Conservation (phyloP, 2,888 invertebrate species). For the Oscheius sp. region DNA sequence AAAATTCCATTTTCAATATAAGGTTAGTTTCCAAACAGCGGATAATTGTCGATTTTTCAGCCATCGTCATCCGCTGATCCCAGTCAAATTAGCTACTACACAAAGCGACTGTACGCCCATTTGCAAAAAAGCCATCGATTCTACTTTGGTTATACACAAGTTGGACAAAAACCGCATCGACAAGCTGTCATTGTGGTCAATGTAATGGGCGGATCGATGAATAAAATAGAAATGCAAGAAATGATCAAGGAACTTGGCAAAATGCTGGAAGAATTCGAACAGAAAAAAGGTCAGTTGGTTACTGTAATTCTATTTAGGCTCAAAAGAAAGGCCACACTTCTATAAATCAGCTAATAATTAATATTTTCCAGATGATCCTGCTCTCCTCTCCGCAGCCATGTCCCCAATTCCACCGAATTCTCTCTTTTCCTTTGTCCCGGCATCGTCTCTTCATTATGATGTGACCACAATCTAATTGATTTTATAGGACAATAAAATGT, state of each 20-base stretch:
- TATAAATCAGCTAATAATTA: too few relatives aligned
- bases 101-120: background rate
- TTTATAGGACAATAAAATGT: too few relatives aligned
- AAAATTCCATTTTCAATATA: background rate
- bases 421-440: too few relatives aligned
- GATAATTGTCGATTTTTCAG: too few relatives aligned
- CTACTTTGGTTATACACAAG: background rate
- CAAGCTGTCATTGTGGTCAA: background rate
- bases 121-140: background rate
- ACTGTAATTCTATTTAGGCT: too few relatives aligned
- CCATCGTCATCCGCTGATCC: background rate
- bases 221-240: background rate
- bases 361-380: too few relatives aligned
- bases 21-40: background rate
- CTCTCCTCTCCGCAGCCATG: background rate
- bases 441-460: background rate
- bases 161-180: background rate
- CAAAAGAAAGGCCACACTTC: too few relatives aligned
- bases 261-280: conserved; percentile 17
- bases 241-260: background rate
- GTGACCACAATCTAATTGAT: too few relatives aligned
- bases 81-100: background rate
- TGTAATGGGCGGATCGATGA: background rate
- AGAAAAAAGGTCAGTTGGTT: background rate
- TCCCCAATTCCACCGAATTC: background rate